phyloP scores from a whole-genome alignment of 2,113 vertebrate genomes.

The Neolamprologus variostigma region DNA sequence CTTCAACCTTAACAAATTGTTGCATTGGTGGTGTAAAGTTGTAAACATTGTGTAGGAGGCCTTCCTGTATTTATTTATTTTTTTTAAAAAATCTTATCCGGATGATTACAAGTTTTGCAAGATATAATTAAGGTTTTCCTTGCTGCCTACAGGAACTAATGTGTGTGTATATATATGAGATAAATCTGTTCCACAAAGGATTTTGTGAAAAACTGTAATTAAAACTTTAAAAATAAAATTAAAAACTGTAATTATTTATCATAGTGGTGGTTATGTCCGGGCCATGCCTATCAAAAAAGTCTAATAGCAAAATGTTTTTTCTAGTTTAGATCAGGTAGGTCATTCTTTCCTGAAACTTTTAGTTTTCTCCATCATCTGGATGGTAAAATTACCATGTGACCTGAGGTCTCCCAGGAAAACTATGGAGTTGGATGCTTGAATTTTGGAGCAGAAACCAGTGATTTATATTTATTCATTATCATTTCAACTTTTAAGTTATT shows the following conservation, averaged over 20 bases:
- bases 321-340: not conserved
- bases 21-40: not conserved
- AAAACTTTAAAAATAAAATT: not conserved
- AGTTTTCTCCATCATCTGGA: not conserved
- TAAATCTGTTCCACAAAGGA: not conserved
- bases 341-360: not conserved
- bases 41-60: not conserved
- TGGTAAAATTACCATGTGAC: not conserved
- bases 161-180: not conserved
- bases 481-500: not conserved
- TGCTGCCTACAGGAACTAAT: not conserved
- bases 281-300: not conserved
- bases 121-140: not conserved
- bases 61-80: not conserved
- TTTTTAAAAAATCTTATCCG: accelerated
- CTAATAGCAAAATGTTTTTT: accelerated
- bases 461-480: not conserved
- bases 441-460: not conserved
- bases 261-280: not conserved
- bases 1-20: not conserved
- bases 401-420: not conserved
- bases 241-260: not conserved
- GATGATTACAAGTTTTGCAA: not conserved
- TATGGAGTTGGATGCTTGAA: not conserved
- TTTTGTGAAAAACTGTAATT: not conserved